Evolutionary conservation across 1,140 invertebrate genomes (phyloP).

Genomic region (Drosophila biarmipes): DNA sequence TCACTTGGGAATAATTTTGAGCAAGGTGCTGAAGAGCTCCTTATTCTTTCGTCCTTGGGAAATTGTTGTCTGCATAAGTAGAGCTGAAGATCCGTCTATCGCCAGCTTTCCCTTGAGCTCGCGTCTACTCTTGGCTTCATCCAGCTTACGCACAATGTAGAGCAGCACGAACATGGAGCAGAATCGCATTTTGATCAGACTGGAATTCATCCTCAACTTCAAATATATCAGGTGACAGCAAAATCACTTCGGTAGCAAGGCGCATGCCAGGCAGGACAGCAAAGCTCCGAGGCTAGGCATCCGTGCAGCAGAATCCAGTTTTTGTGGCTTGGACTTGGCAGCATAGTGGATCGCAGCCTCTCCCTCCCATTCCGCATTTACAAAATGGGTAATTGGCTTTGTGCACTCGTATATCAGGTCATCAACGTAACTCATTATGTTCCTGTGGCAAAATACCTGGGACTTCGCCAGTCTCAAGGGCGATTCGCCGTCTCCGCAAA

Average conservation of each 20-base stretch:
- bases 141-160: slow-evolving; percentile 36
- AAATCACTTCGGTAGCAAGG: neutral
- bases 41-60: neutral
- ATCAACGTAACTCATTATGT: slow-evolving; percentile 6
- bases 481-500: neutral
- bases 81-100: neutral
- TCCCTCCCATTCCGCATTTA: neutral
- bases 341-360: neutral
- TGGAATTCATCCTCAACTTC: slow-evolving; percentile 1
- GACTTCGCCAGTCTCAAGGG: neutral
- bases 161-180: slow-evolving; percentile 59
- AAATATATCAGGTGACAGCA: slow-evolving; percentile 14
- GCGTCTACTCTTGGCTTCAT: neutral
- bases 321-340: neutral
- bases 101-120: neutral
- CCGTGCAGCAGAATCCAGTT: neutral
- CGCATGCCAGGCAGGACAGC: neutral
- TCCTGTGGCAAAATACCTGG: slow-evolving; percentile 5
- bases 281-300: too few species aligned
- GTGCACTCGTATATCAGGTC: slow-evolving; percentile 7
- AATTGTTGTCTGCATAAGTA: neutral
- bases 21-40: slow-evolving; percentile 1
- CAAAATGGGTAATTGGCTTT: neutral
- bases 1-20: slow-evolving; percentile 21
- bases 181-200: slow-evolving; percentile 41